phyloP scores from a whole-genome alignment of 2,888 invertebrate genomes.

The Drosophila aldrichi region DNA sequence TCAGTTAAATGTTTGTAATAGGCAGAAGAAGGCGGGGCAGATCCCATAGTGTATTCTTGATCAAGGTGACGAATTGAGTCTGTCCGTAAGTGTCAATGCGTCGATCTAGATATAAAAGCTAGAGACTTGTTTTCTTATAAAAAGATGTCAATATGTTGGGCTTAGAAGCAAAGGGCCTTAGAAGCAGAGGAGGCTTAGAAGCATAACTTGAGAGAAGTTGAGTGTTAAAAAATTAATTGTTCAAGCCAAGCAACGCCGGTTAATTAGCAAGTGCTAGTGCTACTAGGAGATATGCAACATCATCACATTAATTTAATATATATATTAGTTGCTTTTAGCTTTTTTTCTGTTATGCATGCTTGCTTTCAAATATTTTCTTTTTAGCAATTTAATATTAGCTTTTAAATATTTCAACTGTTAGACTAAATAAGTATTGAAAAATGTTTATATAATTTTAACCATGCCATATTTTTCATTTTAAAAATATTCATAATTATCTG shows the following conservation, averaged over 20 bases:
- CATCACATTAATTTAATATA: background rate
- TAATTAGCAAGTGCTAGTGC: background rate
- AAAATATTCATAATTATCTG: slow-evolving; percentile 39
- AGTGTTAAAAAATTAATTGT: background rate
- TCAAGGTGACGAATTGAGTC: too few species aligned
- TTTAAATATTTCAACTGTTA: slow-evolving; percentile 8
- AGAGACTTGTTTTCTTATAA: too few species aligned
- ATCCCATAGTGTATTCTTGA: too few species aligned
- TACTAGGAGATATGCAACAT: background rate
- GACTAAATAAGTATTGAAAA: slow-evolving; percentile 21
- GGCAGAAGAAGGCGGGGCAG: too few species aligned
- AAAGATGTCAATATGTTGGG: too few species aligned
- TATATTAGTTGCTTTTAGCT: slow-evolving; percentile 5
- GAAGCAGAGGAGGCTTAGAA: too few species aligned
- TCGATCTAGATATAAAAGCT: too few species aligned
- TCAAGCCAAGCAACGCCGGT: background rate
- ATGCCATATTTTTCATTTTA: slow-evolving; percentile 67
- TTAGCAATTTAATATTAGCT: slow-evolving; percentile 11
- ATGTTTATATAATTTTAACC: slow-evolving; percentile 55
- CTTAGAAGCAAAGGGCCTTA: too few species aligned
- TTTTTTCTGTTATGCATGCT: slow-evolving; percentile 12
- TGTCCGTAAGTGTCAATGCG: too few species aligned
- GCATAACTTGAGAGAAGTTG: too few species aligned
- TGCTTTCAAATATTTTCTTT: background rate
- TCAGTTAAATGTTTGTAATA: too few species aligned